These are phyloP conservation scores for Pentalonia nigronervosa DNA, from an alignment of 1,140 invertebrate species.

Conservation along the genomic window DNA sequence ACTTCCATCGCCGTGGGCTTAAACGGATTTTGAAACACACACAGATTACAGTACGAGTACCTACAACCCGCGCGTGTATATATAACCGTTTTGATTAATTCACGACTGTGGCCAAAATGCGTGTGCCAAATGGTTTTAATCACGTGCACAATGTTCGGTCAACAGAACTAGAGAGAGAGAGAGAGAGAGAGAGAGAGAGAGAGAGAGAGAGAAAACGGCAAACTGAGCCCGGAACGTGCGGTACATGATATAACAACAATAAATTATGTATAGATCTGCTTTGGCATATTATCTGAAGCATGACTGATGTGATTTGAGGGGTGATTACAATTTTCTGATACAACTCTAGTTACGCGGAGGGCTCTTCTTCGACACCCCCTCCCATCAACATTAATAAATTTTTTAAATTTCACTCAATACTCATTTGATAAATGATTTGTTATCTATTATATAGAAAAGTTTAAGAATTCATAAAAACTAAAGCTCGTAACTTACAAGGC, in stretches of 20 bases:
- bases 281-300: no score
- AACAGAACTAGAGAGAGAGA: no score
- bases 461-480: neutral
- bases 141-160: neutral
- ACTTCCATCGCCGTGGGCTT: neutral
- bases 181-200: no score
- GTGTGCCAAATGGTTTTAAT: slow-evolving; percentile 45
- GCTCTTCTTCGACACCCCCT: neutral
- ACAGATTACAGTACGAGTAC: neutral
- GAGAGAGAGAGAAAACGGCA: no score
- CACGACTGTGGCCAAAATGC: neutral
- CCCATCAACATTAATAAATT: neutral
- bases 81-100: slow-evolving; percentile 45
- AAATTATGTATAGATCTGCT: no score
- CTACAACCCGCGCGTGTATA: neutral
- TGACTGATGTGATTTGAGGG: no score
- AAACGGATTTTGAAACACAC: neutral
- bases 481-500: neutral
- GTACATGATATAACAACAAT: no score
- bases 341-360: neutral
- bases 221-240: neutral
- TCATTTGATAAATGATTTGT: neutral
- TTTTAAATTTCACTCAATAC: neutral
- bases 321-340: no score
- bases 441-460: neutral